phyloP scores from a whole-genome alignment of 2,113 vertebrate genomes.

The Anthoscopus minutus region DNA sequence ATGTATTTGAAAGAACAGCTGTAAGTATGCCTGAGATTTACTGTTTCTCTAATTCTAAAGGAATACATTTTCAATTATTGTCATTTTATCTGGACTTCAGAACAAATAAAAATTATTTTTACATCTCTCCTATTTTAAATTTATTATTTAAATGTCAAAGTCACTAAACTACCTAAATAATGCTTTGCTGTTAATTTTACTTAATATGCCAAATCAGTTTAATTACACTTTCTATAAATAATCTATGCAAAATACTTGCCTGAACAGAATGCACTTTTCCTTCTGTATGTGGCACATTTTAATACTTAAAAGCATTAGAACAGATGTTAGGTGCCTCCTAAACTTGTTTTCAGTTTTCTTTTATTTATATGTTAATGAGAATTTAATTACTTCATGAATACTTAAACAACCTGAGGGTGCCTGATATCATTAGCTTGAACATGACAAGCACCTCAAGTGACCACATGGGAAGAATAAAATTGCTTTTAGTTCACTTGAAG shows the following conservation, averaged over 20 bases:
- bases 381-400: conserved; percentile 89
- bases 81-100: conserved; percentile 5
- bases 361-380: conserved; percentile 90
- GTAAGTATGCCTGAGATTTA: background rate
- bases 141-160: conserved; percentile 51
- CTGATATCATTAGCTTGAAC: conserved; percentile 83
- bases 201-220: conserved; percentile 73
- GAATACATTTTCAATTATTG: background rate
- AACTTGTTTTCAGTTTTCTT: conserved; percentile 82
- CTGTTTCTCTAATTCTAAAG: background rate
- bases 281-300: conserved; percentile 69
- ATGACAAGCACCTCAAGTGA: conserved; percentile 84
- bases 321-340: conserved; percentile 83
- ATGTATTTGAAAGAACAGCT: background rate
- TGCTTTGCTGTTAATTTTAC: conserved; percentile 61
- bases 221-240: conserved; percentile 80
- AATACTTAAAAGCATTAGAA: conserved; percentile 82
- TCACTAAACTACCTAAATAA: conserved; percentile 48
- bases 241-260: conserved; percentile 70
- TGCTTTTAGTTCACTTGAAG: conserved; percentile 77
- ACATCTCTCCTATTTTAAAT: conserved; percentile 14
- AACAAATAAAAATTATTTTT: conserved; percentile 49
- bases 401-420: conserved; percentile 83
- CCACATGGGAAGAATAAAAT: conserved; percentile 84
- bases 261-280: conserved; percentile 73